These are phyloP conservation scores for Vulpes ferrilata DNA, from an alignment of 2,113 vertebrate genomes.

Conservation along the genomic window DNA sequence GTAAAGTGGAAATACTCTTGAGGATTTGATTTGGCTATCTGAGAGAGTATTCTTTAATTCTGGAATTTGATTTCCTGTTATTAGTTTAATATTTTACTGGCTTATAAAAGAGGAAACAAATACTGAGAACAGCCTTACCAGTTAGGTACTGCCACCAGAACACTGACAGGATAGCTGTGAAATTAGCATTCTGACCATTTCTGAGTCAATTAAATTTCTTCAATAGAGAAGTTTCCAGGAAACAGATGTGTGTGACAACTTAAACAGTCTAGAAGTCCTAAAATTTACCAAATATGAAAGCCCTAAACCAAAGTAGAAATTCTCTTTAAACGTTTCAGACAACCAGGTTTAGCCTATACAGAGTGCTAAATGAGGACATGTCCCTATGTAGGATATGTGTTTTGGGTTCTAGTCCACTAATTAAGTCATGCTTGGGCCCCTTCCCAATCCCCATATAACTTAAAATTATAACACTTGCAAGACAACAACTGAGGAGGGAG, in stretches of 20 bases:
- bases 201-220: conserved; percentile 30
- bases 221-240: neutral
- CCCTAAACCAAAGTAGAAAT: neutral
- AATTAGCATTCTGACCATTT: neutral
- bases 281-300: neutral
- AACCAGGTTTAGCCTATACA: neutral
- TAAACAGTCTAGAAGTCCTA: neutral
- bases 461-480: neutral
- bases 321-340: neutral
- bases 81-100: conserved; percentile 19
- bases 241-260: neutral
- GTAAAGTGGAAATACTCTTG: conserved; percentile 1
- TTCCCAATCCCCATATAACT: neutral
- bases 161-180: neutral
- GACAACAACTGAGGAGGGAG: neutral
- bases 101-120: conserved; percentile 48
- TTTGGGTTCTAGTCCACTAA: neutral
- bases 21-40: neutral
- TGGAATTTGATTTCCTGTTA: conserved; percentile 15
- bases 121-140: neutral
- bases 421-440: neutral
- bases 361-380: neutral
- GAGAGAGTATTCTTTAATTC: neutral
- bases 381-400: neutral
- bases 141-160: neutral